These are phyloP conservation scores for Drosophila willistoni DNA, from an alignment of 1,140 invertebrate genomes.

Conservation along the genomic window DNA sequence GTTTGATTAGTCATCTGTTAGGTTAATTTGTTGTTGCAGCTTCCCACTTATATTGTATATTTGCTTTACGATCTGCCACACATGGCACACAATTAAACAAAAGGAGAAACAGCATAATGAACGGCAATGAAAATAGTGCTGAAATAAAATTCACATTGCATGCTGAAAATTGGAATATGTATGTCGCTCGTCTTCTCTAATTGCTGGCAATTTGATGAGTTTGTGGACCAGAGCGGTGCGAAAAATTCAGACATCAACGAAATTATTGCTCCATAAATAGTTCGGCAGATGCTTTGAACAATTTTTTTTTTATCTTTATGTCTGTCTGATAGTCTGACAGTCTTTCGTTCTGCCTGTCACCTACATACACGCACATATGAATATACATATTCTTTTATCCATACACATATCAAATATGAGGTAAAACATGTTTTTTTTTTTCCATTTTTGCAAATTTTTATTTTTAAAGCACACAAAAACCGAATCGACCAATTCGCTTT, in stretches of 20 bases:
- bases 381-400: background rate
- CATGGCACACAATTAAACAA: conserved; percentile 5
- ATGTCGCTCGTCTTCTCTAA: conserved; percentile 16
- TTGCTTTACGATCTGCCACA: background rate
- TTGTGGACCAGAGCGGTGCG: conserved; percentile 6
- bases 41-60: background rate
- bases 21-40: background rate
- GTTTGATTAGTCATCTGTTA: conserved; percentile 2
- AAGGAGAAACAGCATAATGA: background rate
- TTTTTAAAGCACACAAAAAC: conserved; percentile 6
- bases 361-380: background rate
- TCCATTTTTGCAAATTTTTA: background rate
- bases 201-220: conserved; percentile 33
- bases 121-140: conserved; percentile 25
- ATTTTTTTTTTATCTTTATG: conserved; percentile 23
- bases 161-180: conserved; percentile 12
- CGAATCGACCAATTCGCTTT: conserved; percentile 6
- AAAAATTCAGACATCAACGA: conserved; percentile 28
- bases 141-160: conserved; percentile 6
- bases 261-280: conserved; percentile 56
- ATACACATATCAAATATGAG: no score
- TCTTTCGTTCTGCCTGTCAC: background rate
- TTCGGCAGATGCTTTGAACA: conserved; percentile 43
- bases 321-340: background rate
- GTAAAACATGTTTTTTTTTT: background rate